A percentile compares a stretch with the other conserved stretches of the same genome.
Evolutionary conservation across 2,113 vertebrate genomes (phyloP).

Genomic region (Oreochromis tanganicae): DNA sequence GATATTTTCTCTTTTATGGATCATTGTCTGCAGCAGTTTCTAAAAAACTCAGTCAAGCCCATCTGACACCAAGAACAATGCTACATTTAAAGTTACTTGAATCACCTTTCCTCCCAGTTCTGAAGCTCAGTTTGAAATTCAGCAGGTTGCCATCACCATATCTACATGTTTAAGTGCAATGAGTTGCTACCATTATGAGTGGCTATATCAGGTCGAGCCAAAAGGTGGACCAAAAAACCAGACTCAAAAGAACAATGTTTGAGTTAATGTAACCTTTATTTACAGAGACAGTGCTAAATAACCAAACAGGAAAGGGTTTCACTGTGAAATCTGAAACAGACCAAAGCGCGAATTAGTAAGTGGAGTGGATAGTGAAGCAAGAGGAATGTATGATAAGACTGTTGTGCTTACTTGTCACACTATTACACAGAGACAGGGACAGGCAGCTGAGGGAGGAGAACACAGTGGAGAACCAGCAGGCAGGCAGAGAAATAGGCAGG

Average conservation of each 20-base stretch:
- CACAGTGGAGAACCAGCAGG: too few species aligned
- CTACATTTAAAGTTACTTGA: background rate
- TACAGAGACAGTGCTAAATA: background rate
- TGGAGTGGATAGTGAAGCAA: too few species aligned
- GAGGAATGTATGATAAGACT: too few species aligned
- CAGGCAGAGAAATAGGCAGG: too few species aligned
- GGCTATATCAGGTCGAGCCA: background rate
- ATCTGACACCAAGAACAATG: background rate
- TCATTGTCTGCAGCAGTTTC: background rate
- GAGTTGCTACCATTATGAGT: background rate
- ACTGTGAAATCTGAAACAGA: background rate
- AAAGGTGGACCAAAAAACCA: background rate
- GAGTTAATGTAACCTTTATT: background rate
- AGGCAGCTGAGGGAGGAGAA: too few species aligned
- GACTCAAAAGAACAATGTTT: background rate
- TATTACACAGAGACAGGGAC: too few species aligned
- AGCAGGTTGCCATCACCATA: background rate
- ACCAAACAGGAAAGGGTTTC: background rate
- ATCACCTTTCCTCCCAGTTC: background rate
- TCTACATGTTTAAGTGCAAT: background rate
- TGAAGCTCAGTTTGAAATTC: background rate
- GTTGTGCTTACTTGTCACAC: too few species aligned
- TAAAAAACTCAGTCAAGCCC: background rate
- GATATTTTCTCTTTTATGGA: background rate
- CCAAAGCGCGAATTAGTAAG: background rate